Evolutionary conservation across 1,140 invertebrate species (phyloP).

Genomic region (Lepidurus apus): DNA sequence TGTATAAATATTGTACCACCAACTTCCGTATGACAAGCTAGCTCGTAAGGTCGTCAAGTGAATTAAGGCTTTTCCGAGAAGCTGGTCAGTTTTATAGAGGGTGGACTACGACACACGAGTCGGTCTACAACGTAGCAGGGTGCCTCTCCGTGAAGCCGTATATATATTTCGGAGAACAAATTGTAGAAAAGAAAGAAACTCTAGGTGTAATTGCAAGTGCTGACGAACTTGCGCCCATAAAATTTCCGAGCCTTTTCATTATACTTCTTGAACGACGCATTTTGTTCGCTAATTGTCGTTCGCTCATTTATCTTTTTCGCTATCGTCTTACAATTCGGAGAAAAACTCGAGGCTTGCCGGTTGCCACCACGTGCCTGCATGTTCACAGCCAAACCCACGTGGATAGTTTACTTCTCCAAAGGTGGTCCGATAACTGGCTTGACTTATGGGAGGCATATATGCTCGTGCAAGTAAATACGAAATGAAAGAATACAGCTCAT

Average conservation of each 20-base stretch:
- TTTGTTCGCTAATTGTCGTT: background rate
- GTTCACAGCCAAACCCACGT: background rate
- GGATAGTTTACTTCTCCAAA: background rate
- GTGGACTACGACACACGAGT: background rate
- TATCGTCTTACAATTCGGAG: background rate
- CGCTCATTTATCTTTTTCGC: background rate
- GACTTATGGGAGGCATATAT: background rate
- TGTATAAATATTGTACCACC: too few species aligned
- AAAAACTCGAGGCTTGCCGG: background rate
- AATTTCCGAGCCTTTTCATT: background rate
- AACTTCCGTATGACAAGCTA: too few species aligned
- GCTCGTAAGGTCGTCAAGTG: background rate
- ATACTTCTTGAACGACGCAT: background rate
- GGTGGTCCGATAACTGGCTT: background rate
- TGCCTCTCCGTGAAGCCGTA: background rate
- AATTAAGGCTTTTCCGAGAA: background rate
- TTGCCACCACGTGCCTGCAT: background rate
- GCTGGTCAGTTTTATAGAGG: background rate
- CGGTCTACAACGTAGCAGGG: conserved; percentile 10
- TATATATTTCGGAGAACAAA: background rate
- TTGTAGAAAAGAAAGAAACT: background rate
- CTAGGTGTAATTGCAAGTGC: background rate
- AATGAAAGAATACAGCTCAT: background rate
- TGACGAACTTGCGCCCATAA: background rate
- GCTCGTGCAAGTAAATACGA: background rate